A percentile compares a stretch with the other conserved stretches of the same genome.
Conservation (phyloP, 2,113 vertebrate species). For the Columba livia region DNA sequence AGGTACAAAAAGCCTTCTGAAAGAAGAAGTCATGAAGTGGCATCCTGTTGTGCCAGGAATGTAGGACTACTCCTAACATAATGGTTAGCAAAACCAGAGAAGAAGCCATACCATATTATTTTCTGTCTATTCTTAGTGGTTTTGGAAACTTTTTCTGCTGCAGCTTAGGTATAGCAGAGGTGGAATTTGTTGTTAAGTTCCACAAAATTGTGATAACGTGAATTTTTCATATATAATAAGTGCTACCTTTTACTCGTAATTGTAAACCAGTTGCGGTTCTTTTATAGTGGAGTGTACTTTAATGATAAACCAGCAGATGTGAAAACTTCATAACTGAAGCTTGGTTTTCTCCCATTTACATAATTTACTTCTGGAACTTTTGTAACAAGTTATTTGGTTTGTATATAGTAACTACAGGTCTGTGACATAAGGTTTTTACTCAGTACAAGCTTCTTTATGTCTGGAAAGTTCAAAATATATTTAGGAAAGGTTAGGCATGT, state of each 20-base stretch:
- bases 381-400: background rate
- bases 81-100: background rate
- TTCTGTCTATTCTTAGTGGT: background rate
- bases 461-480: background rate
- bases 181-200: background rate
- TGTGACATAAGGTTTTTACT: background rate
- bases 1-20: background rate
- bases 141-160: background rate
- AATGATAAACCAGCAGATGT: background rate
- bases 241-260: background rate
- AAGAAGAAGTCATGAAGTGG: too few species aligned
- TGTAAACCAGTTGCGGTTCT: background rate
- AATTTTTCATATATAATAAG: background rate
- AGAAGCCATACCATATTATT: background rate
- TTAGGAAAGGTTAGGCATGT: background rate
- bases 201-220: background rate
- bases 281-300: background rate
- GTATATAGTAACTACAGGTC: background rate
- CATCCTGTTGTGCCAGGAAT: background rate
- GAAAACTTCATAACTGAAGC: background rate
- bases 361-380: background rate
- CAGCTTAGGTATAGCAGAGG: background rate
- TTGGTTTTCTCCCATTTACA: background rate
- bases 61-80: background rate
- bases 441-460: background rate